Conservation (phyloP, 2,113 vertebrate species). For the Mohoua ochrocephala region DNA sequence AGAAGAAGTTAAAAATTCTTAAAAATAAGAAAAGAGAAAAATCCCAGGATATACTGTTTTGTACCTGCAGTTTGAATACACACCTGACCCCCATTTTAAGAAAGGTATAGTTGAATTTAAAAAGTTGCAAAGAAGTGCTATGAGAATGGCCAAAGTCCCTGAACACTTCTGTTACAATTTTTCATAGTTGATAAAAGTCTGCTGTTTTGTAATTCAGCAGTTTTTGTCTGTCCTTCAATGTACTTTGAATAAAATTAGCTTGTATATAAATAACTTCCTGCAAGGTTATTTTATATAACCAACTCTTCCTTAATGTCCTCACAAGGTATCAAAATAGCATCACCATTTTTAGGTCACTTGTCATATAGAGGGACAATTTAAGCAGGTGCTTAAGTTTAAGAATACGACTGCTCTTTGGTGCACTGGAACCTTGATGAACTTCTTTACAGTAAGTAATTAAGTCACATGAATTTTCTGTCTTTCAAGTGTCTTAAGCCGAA, state of each 20-base stretch:
- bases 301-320: not conserved
- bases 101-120: not conserved
- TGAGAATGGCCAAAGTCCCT: not conserved
- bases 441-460: not conserved
- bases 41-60: not conserved
- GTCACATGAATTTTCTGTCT: not conserved
- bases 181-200: not conserved
- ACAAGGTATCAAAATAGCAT: constrained; percentile 10
- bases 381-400: not conserved
- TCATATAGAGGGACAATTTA: not conserved
- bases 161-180: not conserved
- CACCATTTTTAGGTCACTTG: constrained; percentile 3
- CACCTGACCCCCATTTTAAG: not conserved
- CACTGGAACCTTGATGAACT: not conserved
- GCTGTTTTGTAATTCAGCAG: not conserved
- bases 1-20: not conserved
- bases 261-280: constrained; percentile 23
- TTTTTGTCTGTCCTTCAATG: not conserved
- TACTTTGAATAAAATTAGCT: constrained; percentile 31
- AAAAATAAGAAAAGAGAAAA: not conserved
- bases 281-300: not conserved
- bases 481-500: not conserved
- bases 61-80: not conserved
- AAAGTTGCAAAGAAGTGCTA: not conserved
- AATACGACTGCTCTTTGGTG: fast-evolving